A percentile compares a stretch with the other conserved stretches of the same genome.
phyloP scores from a whole-genome alignment of 2,113 vertebrate species.

The Ammospiza caudacuta region DNA sequence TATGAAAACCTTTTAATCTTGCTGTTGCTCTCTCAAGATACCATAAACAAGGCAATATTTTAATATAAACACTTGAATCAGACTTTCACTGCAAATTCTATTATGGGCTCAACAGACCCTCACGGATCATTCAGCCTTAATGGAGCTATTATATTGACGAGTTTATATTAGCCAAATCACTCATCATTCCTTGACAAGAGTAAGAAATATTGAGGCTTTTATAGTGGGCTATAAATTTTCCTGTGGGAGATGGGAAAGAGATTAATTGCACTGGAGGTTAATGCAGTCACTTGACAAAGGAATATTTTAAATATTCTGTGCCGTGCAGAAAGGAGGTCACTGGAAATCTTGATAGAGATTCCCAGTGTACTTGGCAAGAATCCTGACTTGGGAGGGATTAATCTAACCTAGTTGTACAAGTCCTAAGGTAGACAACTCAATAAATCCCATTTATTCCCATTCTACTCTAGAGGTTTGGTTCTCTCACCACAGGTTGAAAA shows the following conservation, averaged over 20 bases:
- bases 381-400: background rate
- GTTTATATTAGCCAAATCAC: constrained; percentile 27
- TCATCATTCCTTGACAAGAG: constrained; percentile 10
- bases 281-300: constrained; percentile 1
- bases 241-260: background rate
- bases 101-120: background rate
- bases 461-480: background rate
- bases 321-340: background rate
- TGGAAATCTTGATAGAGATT: constrained; percentile 6
- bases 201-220: constrained; percentile 30
- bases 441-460: background rate
- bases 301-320: constrained; percentile 3
- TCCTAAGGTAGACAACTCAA: background rate
- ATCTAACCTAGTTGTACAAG: background rate
- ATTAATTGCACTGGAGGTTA: constrained; percentile 26
- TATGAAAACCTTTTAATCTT: background rate
- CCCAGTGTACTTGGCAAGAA: background rate
- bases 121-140: background rate
- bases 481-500: background rate
- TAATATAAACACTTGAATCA: background rate
- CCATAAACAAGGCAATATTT: background rate
- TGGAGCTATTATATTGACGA: background rate
- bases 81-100: background rate
- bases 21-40: background rate
- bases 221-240: constrained; percentile 6